Base-by-base conservation (phyloP, 2,797 vertebrate species). In the Novumbra hubbsi region DNA sequence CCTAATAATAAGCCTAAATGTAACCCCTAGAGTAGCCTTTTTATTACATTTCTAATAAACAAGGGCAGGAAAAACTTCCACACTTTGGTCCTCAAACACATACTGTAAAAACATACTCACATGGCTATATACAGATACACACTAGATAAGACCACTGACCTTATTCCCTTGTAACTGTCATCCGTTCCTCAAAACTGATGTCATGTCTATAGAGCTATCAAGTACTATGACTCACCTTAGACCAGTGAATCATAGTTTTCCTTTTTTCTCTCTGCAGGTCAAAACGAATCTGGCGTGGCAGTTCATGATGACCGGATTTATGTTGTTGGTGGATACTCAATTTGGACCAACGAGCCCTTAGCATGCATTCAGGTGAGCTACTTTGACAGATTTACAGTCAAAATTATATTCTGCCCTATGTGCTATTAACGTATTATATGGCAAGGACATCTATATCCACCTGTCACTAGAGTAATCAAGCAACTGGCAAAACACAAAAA, bases 281-380 rank as follows among this genome's bases (percentile, higher is more conserved):
- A 99, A 87, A 99, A 98, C 72, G 97, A 99, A 90, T 97, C 97
- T 32, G 97, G 97, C 80, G 95, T 99, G 32, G 97, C 97, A 0
- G 96, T 98, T 75, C 96, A 99, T 73, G 95, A 95, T 73, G 95
- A 96, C 86, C 95, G 97, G 90, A 98, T 99, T 92, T 99, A 99
- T 87, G 95, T 98, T 91, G 97, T 99, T 71, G 97, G 97, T 75
- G 97, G 97, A 77, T 99, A 99, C 88, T 99, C 97, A 11, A 98
- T 99, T 91, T 98, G 97, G 97, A 99, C 97, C 88, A 99, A 99
- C 76, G 97, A 98, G 92, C 96, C 97, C 75, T 91, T 98, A 89
- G 96, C 96, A 28, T 99, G 97, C 91, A 99, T 99, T 91, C 97
- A 99, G 96, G 97, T 98, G 90, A 93, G 94, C 71, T 38, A 6